A percentile compares a stretch with the other conserved stretches of the same genome.
Evolutionary conservation across 2,888 invertebrate species (phyloP).

Genomic region (Drosophila kanekoi): DNA sequence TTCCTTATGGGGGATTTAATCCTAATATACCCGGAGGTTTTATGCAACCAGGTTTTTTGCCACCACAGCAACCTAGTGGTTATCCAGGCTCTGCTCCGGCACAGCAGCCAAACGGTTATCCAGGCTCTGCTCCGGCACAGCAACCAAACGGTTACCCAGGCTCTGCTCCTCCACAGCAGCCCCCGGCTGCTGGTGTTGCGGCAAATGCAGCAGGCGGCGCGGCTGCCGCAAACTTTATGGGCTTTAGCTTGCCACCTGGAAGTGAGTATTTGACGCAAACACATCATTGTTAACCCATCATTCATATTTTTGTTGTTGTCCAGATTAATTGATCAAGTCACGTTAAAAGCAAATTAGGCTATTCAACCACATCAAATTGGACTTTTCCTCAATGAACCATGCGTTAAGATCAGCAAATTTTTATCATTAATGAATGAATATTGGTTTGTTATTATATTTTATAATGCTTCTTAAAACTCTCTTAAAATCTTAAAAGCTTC

Average conservation of each 20-base stretch:
- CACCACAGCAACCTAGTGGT: constrained; percentile 63
- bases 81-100: constrained; percentile 50
- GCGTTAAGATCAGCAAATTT: background rate
- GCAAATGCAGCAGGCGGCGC: constrained; percentile 53
- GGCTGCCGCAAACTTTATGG: constrained; percentile 73
- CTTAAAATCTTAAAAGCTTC: background rate
- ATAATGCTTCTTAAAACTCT: background rate
- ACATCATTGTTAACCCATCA: background rate
- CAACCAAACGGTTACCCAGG: constrained; percentile 40
- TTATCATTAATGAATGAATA: background rate
- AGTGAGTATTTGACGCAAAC: constrained; percentile 76
- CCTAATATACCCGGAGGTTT: constrained; percentile 72
- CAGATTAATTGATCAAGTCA: constrained; percentile 20
- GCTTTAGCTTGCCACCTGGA: constrained; percentile 83
- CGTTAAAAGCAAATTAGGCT: constrained; percentile 3
- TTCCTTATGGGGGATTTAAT: constrained; percentile 63
- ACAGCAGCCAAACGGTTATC: constrained; percentile 54
- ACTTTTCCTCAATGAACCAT: background rate
- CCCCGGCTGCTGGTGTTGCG: constrained; percentile 42
- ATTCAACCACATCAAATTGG: constrained; percentile 1
- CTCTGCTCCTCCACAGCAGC: constrained; percentile 47
- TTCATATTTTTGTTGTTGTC: constrained; percentile 13
- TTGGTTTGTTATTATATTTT: constrained; percentile 16
- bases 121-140: constrained; percentile 43
- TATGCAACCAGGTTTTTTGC: constrained; percentile 65